phyloP scores from a whole-genome alignment of 2,888 invertebrate genomes.

The Amphipoea lucens region DNA sequence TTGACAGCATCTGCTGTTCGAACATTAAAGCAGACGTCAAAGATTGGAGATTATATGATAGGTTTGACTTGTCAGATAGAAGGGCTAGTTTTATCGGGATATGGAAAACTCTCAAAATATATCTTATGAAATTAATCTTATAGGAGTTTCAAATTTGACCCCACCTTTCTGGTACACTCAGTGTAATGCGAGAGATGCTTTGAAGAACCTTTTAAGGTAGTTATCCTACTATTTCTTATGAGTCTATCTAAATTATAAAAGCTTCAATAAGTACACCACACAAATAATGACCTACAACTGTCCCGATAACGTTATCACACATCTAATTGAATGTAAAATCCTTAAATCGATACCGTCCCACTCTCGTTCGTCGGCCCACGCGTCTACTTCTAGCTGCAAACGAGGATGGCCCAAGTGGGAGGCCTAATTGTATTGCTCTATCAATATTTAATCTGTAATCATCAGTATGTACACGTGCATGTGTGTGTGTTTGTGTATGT shows the following conservation, averaged over 20 bases:
- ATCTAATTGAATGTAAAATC: conserved; percentile 44
- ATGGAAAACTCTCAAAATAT: no score
- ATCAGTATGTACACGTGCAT: conserved; percentile 66
- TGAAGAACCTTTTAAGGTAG: neutral
- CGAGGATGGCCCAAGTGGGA: conserved; percentile 39
- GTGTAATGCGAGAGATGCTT: neutral
- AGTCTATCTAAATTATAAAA: conserved; percentile 18
- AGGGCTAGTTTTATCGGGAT: no score
- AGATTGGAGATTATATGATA: no score
- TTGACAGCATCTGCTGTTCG: no score
- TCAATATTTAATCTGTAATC: conserved; percentile 78
- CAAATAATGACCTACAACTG: conserved; percentile 12
- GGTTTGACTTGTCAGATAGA: no score
- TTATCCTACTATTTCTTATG: neutral
- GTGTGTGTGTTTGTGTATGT: conserved; percentile 68
- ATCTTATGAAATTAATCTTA: no score
- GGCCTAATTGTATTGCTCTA: conserved; percentile 66
- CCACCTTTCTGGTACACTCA: no score
- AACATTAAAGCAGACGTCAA: no score
- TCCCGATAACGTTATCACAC: conserved; percentile 19
- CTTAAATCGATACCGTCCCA: conserved; percentile 35
- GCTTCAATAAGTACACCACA: conserved; percentile 1
- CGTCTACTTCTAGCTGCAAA: conserved; percentile 33
- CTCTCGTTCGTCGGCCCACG: conserved; percentile 28
- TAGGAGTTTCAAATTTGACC: no score